Evolutionary conservation across 2,888 invertebrate genomes (phyloP), one percentile per base, ranked within the genome.

Genomic region (Hyles lineata): DNA sequence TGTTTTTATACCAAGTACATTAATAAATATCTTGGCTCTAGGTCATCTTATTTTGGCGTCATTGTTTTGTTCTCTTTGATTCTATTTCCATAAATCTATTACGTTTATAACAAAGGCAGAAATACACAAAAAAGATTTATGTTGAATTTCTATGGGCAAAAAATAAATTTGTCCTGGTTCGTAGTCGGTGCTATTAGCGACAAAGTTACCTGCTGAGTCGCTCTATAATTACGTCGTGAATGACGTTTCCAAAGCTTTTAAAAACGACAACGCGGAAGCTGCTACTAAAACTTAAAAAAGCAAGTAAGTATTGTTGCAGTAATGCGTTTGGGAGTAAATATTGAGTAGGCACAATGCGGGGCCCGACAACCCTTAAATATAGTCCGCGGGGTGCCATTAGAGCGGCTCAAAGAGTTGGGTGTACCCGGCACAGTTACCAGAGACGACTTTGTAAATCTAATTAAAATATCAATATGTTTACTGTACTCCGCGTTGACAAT

Each of bases 401-500:
- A 87, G 83, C 88, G 85, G 87, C 88, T 91, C 92, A 94, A 94
- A 94, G 94, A 94, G 94, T 92, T 94, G 93, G 92, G 92, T 90
- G 91, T 91, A 83, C 89, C 90, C 90, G 87, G 82, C 86, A 83
- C 84, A 87, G 87, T 90, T 82, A 86, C 88, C 85, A 86, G 88
- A 80, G 79, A 78, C 89, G 89, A 93, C 93, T 93, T 93, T 93
- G 93, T 93, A 92, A 93, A 94, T 94, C 94, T 94, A 94, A 94
- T 94, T 94, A 94, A 94, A 94, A 94, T 94, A 94, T 94, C 94
- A 94, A 94, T 94, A 94, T 94, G 94, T 89, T 93, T 87, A 85
- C 90, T 88, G 88, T 84, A 89, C 87, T 85, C 89, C 90, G 90
- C 90, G 91, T 89, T 90, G 90, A 93, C 92, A 92, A 93, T 93